phyloP scores from a whole-genome alignment of 2,113 vertebrate genomes.

The Chitala chitala region DNA sequence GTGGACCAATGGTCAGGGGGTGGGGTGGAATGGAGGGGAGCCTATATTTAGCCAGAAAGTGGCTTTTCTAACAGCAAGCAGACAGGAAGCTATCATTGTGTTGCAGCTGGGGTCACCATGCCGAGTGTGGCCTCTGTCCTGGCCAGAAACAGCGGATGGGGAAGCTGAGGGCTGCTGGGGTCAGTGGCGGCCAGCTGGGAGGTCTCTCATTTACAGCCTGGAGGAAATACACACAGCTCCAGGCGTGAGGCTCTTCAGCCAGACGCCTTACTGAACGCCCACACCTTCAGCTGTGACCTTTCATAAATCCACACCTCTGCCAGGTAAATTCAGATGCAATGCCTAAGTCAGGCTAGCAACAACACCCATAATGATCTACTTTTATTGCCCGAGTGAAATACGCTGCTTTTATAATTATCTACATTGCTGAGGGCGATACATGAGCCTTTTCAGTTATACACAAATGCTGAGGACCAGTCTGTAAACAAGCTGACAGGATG shows the following conservation, averaged over 20 bases:
- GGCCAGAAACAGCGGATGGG: conserved; percentile 15
- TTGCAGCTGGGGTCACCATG: conserved; percentile 35
- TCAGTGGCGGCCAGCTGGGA: not conserved
- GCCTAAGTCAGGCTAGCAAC: no score
- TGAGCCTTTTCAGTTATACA: no score
- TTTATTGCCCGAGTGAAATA: no score
- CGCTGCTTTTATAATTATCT: not conserved
- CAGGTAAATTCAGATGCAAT: no score
- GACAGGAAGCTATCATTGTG: conserved; percentile 40
- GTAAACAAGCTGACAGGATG: not conserved
- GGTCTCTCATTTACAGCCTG: conserved; percentile 1
- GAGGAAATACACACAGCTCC: not conserved
- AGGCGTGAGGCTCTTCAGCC: not conserved
- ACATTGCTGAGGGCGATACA: not conserved
- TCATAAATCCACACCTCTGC: no score
- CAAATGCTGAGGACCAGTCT: no score
- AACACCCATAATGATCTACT: no score
- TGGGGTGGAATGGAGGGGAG: not conserved
- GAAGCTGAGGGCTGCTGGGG: conserved; percentile 15
- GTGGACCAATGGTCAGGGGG: no score
- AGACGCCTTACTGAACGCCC: no score
- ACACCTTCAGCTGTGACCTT: no score
- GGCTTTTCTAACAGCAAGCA: not conserved
- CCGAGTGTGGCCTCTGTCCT: not conserved
- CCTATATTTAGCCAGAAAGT: conserved; percentile 19